Conservation (phyloP, 2,113 vertebrate species). For the Noctilio leporinus region DNA sequence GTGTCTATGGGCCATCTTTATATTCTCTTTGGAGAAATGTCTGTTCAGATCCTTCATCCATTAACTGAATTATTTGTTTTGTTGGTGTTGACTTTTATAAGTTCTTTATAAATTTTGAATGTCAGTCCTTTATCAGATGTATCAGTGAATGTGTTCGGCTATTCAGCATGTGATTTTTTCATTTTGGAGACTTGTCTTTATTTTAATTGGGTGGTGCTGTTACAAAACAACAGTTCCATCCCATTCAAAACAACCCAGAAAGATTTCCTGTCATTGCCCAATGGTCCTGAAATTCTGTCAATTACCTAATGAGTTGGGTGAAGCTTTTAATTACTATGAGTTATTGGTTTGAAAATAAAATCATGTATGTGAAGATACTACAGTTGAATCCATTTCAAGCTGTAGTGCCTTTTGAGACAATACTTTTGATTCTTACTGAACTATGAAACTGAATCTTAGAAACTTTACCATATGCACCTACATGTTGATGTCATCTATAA, state of each 20-base stretch:
- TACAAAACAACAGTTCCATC: background rate
- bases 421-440: background rate
- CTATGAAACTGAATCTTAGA: background rate
- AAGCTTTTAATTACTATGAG: background rate
- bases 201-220: background rate
- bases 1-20: no score
- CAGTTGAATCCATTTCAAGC: background rate
- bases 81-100: no score
- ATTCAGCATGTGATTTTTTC: no score
- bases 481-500: background rate
- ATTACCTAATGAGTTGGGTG: background rate
- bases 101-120: no score
- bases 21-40: no score
- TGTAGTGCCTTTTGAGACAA: background rate
- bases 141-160: no score
- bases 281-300: background rate
- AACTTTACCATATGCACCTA: background rate
- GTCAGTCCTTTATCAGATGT: no score
- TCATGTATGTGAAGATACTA: background rate
- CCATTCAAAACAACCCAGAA: background rate
- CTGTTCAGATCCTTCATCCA: no score
- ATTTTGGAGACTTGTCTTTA: no score
- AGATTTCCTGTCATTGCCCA: background rate
- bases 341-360: slow-evolving; percentile 16
- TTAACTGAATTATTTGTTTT: no score